Percentiles rank a stretch among this genome's conserved stretches.
These are phyloP conservation scores for Dendrolimus pini DNA, from an alignment of 2,888 invertebrate genomes.

Conservation along the genomic window DNA sequence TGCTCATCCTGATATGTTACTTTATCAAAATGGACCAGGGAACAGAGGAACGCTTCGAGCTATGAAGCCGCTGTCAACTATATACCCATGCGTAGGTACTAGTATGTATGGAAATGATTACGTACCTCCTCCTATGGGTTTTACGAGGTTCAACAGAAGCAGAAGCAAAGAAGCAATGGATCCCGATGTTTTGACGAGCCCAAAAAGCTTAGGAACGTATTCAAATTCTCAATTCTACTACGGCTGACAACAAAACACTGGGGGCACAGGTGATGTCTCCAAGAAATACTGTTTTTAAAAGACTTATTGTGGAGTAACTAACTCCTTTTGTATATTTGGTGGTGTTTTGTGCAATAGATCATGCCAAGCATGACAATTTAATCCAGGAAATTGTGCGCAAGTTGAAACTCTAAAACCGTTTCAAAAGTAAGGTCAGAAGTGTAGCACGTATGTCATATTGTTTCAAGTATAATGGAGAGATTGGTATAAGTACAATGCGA, in stretches of 20 bases:
- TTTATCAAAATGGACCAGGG: conserved; percentile 56
- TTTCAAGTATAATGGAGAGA: too few relatives aligned
- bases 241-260: conserved; percentile 47
- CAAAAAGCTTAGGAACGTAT: conserved; percentile 59
- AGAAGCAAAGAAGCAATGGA: conserved; percentile 41
- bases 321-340: background rate
- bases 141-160: conserved; percentile 37
- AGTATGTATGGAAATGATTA: conserved; percentile 66
- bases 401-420: too few relatives aligned
- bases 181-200: conserved; percentile 51
- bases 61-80: conserved; percentile 63
- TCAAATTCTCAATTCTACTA: conserved; percentile 58
- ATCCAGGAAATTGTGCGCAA: background rate
- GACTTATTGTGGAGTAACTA: background rate
- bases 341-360: background rate
- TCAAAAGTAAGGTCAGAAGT: too few relatives aligned
- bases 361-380: background rate
- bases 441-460: too few relatives aligned
- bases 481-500: too few relatives aligned
- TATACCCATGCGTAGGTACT: conserved; percentile 55
- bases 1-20: conserved; percentile 64
- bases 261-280: conserved; percentile 27
- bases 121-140: conserved; percentile 43
- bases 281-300: conserved; percentile 48
- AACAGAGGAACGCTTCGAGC: conserved; percentile 54